Evolutionary conservation across 2,888 invertebrate genomes (phyloP).

Genomic region (Sminthurinus aureus): DNA sequence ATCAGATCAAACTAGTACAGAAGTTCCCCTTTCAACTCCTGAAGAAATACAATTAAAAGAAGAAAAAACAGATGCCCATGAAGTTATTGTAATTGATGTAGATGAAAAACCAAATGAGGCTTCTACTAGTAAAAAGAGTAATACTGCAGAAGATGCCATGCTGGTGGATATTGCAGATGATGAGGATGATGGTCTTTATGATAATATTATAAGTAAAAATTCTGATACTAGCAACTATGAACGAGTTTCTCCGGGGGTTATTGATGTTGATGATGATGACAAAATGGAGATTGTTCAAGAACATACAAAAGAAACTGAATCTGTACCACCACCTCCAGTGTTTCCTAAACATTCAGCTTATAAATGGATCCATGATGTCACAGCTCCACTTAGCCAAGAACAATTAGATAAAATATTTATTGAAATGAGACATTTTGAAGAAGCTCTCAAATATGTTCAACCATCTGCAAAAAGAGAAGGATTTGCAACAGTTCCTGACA

Average conservation of each 20-base stretch:
- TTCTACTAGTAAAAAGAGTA: background rate
- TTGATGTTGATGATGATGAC: background rate
- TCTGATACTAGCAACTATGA: background rate
- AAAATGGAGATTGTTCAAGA: background rate
- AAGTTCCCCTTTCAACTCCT: background rate
- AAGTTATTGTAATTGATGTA: conserved; percentile 14
- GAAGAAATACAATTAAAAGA: background rate
- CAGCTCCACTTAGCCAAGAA: conserved; percentile 68
- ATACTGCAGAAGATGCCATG: background rate
- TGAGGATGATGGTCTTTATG: conserved; percentile 16
- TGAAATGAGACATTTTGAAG: conserved; percentile 74
- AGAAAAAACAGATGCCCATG: background rate
- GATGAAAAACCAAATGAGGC: conserved; percentile 5
- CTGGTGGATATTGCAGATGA: conserved; percentile 20
- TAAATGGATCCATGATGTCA: conserved; percentile 70
- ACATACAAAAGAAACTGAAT: background rate
- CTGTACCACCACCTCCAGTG: background rate
- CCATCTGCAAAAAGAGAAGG: conserved; percentile 97
- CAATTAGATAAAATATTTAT: conserved; percentile 74
- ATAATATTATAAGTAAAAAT: background rate
- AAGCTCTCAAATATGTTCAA: conserved; percentile 72
- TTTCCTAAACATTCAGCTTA: conserved; percentile 18
- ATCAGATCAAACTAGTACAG: conserved; percentile 13
- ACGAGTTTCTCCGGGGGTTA: background rate
- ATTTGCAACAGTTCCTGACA: conserved; percentile 96